These are phyloP conservation scores for Cryptocheilus praepositus DNA, from an alignment of 2,888 invertebrate species.

Conservation along the genomic window DNA sequence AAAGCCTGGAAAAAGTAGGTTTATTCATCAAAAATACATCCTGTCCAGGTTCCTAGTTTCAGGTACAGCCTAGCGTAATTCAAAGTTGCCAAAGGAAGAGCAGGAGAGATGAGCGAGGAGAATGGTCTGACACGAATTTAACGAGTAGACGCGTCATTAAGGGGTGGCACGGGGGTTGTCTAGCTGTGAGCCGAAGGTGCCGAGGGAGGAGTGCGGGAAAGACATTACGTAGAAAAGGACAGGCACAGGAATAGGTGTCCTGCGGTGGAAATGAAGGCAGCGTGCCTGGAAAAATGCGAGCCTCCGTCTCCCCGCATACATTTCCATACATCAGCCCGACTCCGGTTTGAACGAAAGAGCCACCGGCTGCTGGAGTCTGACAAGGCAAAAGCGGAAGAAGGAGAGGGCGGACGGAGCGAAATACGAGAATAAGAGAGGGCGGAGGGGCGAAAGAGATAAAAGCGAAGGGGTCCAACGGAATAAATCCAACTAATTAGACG, in stretches of 20 bases:
- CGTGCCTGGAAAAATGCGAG: conserved; percentile 72
- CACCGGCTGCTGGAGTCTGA: conserved; percentile 38
- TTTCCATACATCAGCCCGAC: conserved; percentile 75
- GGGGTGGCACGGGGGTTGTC: conserved; percentile 53
- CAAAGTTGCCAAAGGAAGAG: background rate
- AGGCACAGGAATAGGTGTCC: conserved; percentile 30
- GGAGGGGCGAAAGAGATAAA: conserved; percentile 30
- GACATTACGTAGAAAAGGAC: conserved; percentile 18
- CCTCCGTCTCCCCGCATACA: conserved; percentile 74
- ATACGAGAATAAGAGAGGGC: conserved; percentile 21
- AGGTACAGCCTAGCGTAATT: conserved; percentile 42
- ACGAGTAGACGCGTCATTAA: conserved; percentile 70
- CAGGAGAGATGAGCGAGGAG: conserved; percentile 32
- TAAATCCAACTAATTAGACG: conserved; percentile 75
- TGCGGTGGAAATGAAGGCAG: conserved; percentile 57
- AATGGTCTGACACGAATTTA: conserved; percentile 63
- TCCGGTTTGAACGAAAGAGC: conserved; percentile 33
- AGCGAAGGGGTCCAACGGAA: conserved; percentile 70
- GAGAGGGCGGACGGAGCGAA: conserved; percentile 41
- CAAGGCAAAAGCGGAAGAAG: conserved; percentile 16
- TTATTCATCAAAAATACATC: no score
- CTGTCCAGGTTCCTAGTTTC: no score
- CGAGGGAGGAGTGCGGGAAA: conserved; percentile 22
- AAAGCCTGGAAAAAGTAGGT: no score
- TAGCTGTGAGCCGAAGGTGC: conserved; percentile 44